A percentile compares a stretch with the other conserved stretches of the same genome.
phyloP scores from a whole-genome alignment of 2,113 vertebrate genomes.

The Spizaetus ornatus region DNA sequence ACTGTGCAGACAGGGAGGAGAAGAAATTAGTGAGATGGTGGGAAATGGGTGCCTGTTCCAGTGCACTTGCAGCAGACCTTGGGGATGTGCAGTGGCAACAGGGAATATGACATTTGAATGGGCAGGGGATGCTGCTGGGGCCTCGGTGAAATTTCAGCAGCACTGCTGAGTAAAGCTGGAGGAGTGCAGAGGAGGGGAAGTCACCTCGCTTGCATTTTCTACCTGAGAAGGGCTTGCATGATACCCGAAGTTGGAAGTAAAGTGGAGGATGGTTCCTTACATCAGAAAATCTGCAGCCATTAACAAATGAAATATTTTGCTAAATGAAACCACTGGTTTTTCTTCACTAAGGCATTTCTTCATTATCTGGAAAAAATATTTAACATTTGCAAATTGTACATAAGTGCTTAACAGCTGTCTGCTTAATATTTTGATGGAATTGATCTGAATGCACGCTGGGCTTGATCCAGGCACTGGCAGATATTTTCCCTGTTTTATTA shows the following conservation, averaged over 20 bases:
- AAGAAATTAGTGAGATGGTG: neutral
- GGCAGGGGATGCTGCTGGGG: neutral
- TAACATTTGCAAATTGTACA: neutral
- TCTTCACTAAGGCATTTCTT: neutral
- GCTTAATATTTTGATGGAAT: neutral
- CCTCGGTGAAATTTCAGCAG: rapidly evolving
- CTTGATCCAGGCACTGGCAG: neutral
- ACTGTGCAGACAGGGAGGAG: neutral
- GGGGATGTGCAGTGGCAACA: neutral
- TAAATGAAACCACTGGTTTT: neutral
- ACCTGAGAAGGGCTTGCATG: neutral
- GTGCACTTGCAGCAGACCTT: too few species aligned
- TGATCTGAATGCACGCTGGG: neutral
- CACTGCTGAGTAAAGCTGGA: neutral
- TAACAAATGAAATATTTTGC: neutral
- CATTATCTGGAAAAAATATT: neutral
- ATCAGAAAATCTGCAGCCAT: neutral
- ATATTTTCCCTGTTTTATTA: neutral
- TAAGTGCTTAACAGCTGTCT: neutral
- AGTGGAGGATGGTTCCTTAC: neutral
- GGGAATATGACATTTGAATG: neutral
- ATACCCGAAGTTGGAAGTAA: neutral
- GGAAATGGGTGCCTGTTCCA: neutral
- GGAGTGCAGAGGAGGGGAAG: neutral
- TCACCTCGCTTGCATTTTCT: neutral